These are phyloP conservation scores for Drosophila meridionalis DNA, from an alignment of 2,888 invertebrate species.

Conservation along the genomic window DNA sequence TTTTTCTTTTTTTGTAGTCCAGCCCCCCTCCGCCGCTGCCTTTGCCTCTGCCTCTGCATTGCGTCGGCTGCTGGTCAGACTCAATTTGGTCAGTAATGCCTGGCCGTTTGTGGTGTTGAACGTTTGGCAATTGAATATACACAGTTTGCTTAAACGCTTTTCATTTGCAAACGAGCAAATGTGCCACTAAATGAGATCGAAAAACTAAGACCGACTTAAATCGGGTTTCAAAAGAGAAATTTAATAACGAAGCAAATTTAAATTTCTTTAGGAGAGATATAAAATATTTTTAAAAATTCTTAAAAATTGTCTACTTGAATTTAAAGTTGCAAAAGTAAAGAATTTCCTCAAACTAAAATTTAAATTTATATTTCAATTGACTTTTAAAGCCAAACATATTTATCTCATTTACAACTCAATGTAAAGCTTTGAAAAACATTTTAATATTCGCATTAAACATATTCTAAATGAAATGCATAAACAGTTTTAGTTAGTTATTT, in stretches of 20 bases:
- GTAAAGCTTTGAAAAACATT: no score
- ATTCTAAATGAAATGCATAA: neutral
- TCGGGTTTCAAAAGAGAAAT: neutral
- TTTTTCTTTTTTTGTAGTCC: slow-evolving; percentile 27
- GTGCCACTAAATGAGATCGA: slow-evolving; percentile 6
- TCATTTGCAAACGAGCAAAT: slow-evolving; percentile 12
- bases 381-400: neutral
- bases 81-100: slow-evolving; percentile 52
- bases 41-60: slow-evolving; percentile 9
- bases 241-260: neutral
- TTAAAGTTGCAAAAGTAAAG: neutral
- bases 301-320: neutral
- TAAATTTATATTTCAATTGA: neutral
- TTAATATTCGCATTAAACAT: neutral
- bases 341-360: neutral
- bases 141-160: slow-evolving; percentile 43
- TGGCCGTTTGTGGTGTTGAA: slow-evolving; percentile 44
- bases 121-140: slow-evolving; percentile 45
- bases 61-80: slow-evolving; percentile 47
- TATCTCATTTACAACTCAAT: neutral
- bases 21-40: neutral
- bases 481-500: neutral
- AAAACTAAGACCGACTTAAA: slow-evolving; percentile 1
- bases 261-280: neutral
- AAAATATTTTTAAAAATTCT: neutral